Percentiles rank a stretch among this genome's conserved stretches.
phyloP scores from a whole-genome alignment of 2,797 vertebrate species.

The Catamblyrhynchus diadema region DNA sequence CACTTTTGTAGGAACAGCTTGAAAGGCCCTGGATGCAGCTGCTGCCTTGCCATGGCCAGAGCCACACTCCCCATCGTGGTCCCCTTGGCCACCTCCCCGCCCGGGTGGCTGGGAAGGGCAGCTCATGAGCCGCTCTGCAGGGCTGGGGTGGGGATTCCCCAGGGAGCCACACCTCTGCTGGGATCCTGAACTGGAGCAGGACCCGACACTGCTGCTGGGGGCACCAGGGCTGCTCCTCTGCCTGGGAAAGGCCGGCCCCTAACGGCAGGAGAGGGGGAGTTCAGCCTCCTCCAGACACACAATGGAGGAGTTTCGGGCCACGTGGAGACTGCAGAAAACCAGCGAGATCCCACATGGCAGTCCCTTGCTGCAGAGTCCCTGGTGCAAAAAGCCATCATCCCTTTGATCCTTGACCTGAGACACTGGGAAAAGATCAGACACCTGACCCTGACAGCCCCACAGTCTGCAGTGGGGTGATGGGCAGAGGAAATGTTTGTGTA shows the following conservation, averaged over 20 bases:
- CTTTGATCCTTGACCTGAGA: neutral
- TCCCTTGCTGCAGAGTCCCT: neutral
- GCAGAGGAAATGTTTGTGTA: neutral
- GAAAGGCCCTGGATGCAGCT: neutral
- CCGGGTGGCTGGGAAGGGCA: neutral
- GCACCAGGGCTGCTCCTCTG: neutral
- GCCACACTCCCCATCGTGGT: fast-evolving
- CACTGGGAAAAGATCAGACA: fast-evolving
- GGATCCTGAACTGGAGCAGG: neutral
- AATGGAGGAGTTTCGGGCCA: fast-evolving
- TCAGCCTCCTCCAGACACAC: neutral
- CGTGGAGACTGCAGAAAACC: neutral
- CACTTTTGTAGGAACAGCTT: neutral
- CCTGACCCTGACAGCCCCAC: neutral
- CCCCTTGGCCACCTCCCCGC: neutral
- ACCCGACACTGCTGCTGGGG: fast-evolving
- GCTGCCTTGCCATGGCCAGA: neutral
- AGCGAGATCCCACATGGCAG: fast-evolving
- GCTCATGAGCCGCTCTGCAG: fast-evolving
- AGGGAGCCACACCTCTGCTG: neutral
- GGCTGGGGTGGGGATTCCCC: fast-evolving
- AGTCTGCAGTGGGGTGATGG: neutral
- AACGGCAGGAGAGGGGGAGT: neutral
- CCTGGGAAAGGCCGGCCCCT: constrained; percentile 34
- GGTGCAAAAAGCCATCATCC: neutral